Evolutionary conservation across 2,797 vertebrate genomes (phyloP).

Genomic region (Onychomys leucogaster): DNA sequence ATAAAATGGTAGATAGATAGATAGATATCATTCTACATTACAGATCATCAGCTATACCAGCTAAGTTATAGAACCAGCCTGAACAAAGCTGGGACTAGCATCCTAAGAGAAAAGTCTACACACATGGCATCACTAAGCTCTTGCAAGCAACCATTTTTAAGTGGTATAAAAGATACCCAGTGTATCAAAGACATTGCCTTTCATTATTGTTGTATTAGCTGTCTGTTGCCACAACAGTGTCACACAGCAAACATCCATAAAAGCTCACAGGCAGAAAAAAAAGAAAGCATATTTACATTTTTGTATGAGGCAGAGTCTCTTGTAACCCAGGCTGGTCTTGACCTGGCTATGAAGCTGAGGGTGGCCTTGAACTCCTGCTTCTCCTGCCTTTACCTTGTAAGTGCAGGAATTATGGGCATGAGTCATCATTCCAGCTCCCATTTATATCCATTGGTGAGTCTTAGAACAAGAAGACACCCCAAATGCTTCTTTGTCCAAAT

Average conservation of each 20-base stretch:
- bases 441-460: background rate
- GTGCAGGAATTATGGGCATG: background rate
- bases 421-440: background rate
- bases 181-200: background rate
- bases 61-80: constrained; percentile 8
- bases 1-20: background rate
- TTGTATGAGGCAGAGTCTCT: background rate
- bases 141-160: constrained; percentile 16
- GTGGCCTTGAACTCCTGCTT: background rate
- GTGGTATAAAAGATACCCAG: background rate
- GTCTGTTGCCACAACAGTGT: background rate
- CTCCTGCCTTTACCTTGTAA: background rate
- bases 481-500: background rate
- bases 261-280: background rate
- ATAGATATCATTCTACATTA: background rate
- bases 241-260: background rate
- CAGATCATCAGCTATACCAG: background rate
- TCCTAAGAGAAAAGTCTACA: background rate
- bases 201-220: background rate
- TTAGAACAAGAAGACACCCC: background rate
- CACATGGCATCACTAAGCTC: background rate
- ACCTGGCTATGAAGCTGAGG: background rate
- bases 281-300: background rate
- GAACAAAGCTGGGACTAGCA: background rate
- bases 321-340: background rate